phyloP scores from a whole-genome alignment of 2,888 invertebrate genomes.

The Lordiphosa andalusiaca region DNA sequence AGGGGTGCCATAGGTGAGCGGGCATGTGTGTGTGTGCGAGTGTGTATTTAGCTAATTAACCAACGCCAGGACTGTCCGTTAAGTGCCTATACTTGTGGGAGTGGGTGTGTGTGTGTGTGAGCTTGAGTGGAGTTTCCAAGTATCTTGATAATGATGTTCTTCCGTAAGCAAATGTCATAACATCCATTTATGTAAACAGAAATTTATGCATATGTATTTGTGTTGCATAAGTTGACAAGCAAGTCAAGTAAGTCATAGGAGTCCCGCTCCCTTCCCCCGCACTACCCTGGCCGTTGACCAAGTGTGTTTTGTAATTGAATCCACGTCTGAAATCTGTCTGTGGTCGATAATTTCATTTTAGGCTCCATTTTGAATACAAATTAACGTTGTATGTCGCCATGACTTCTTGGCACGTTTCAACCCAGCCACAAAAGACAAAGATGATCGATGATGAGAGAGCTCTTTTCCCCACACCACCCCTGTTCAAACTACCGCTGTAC shows the following conservation, averaged over 20 bases:
- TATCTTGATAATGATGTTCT: conserved; percentile 64
- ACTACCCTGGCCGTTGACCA: conserved; percentile 28
- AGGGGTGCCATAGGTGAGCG: conserved; percentile 2
- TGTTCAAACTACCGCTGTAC: no score
- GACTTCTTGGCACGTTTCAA: conserved; percentile 5
- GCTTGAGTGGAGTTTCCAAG: conserved; percentile 18
- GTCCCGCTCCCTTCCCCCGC: background rate
- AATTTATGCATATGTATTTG: conserved; percentile 56
- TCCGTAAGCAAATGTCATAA: conserved; percentile 69
- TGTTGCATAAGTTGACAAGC: conserved; percentile 49
- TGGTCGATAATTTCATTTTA: conserved; percentile 72
- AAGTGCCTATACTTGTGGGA: conserved; percentile 38
- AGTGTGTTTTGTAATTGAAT: conserved; percentile 69
- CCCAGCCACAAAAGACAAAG: background rate
- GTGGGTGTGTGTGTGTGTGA: conserved; percentile 12
- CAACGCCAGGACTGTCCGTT: conserved; percentile 49
- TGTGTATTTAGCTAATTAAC: conserved; percentile 56
- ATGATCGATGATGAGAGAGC: no score
- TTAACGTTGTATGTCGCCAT: conserved; percentile 36
- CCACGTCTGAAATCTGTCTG: conserved; percentile 71
- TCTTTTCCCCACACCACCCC: no score
- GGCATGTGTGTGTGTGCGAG: conserved; percentile 16
- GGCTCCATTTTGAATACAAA: conserved; percentile 67
- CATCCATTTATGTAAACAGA: conserved; percentile 51
- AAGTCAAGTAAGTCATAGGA: conserved; percentile 25